These are phyloP conservation scores for Oncorhynchus keta DNA, from an alignment of 2,113 vertebrate species.

Conservation along the genomic window DNA sequence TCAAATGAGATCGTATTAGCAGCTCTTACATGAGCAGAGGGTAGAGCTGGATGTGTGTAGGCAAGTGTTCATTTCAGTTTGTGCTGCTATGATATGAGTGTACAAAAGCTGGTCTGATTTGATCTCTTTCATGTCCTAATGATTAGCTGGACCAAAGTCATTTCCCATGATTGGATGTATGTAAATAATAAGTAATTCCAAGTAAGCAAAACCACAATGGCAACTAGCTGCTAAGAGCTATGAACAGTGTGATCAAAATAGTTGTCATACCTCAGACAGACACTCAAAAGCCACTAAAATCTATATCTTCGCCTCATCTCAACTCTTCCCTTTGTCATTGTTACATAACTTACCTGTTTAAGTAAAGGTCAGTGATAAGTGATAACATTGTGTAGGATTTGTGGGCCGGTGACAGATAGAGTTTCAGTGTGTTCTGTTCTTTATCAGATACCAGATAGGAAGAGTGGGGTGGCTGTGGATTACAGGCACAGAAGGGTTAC, in stretches of 20 bases:
- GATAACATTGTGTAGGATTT: no score
- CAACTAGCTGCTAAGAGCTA: constrained; percentile 55
- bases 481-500: constrained; percentile 63
- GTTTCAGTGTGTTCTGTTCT: constrained; percentile 46
- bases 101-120: constrained; percentile 18
- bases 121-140: constrained; percentile 33
- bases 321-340: no score
- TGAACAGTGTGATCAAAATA: constrained; percentile 55
- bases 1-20: constrained; percentile 87
- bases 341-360: no score
- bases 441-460: constrained; percentile 59
- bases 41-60: constrained; percentile 52
- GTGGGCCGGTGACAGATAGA: neutral
- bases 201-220: constrained; percentile 11
- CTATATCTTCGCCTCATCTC: neutral
- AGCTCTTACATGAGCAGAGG: constrained; percentile 82
- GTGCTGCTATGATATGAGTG: constrained; percentile 4
- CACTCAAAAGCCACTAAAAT: constrained; percentile 19
- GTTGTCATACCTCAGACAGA: constrained; percentile 43
- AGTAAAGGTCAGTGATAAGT: no score
- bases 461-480: constrained; percentile 60
- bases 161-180: constrained; percentile 47
- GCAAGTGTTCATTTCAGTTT: constrained; percentile 36
- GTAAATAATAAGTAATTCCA: constrained; percentile 23
- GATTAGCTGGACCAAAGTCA: constrained; percentile 43